Conservation (phyloP, 2,888 invertebrate species). For the Agapostemon virescens region DNA sequence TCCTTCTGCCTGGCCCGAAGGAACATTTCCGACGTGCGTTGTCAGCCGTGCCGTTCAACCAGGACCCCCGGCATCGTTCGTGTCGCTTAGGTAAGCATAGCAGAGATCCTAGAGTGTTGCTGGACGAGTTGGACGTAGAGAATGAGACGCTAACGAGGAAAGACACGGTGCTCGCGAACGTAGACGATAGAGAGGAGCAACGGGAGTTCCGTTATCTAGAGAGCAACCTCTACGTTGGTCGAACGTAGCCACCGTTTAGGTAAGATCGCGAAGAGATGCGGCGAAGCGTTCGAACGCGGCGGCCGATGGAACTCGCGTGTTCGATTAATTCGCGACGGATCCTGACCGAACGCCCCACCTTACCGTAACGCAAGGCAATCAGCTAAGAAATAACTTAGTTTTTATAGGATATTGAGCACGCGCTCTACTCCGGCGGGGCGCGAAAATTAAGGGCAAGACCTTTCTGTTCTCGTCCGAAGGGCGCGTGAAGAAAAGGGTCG, state of each 20-base stretch:
- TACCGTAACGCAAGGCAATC: slow-evolving; percentile 80
- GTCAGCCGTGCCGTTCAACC: neutral
- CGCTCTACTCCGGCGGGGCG: slow-evolving; percentile 66
- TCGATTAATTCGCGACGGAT: slow-evolving; percentile 38
- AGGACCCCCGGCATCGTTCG: neutral
- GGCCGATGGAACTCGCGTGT: slow-evolving; percentile 1
- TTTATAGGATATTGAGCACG: slow-evolving; percentile 79
- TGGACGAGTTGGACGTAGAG: neutral
- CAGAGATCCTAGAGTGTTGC: too few species aligned
- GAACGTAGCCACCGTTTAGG: too few species aligned
- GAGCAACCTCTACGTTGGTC: neutral
- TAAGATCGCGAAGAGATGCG: neutral
- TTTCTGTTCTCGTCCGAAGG: slow-evolving; percentile 56
- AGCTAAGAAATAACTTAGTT: slow-evolving; percentile 80
- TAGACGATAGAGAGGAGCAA: neutral
- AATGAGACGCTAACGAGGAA: neutral
- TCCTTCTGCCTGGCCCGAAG: neutral
- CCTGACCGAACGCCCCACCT: slow-evolving; percentile 72
- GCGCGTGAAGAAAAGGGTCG: slow-evolving; percentile 45
- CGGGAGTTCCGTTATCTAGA: neutral
- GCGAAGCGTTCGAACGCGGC: neutral
- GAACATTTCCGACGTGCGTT: neutral
- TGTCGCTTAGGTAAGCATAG: neutral
- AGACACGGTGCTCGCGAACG: neutral
- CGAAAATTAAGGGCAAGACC: slow-evolving; percentile 54